Evolutionary conservation across 2,888 invertebrate species (phyloP), one percentile per base, ranked within the genome.

Genomic region (Tortricodes alternella): DNA sequence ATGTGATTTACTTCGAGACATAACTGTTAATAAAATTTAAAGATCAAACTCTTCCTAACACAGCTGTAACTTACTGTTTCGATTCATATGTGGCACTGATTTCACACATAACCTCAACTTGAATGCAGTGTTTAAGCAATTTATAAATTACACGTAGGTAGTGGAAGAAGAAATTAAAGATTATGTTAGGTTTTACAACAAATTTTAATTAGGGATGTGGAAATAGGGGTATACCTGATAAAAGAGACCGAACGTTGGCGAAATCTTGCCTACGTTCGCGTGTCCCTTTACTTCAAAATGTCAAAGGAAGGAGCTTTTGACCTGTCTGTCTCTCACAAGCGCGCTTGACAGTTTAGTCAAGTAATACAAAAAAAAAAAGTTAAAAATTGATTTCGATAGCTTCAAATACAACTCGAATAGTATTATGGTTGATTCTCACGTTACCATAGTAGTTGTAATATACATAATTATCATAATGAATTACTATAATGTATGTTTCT

Each of bases 1-100:
- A 69, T 80, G 74, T 91, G 92, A 67, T 94, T 94, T 90, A 93
- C 94, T 87, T 66, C 89, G 85, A 73, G 90, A 89, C 90, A 90
- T 90, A 70, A 73, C 89, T 90, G 82, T 53, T 60, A 57, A 70
- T 29, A 39, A 71, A 70, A 67, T 67, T 62, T 18, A 61, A 32
- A 11, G 5, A 32, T 37, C 13, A 57, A 46, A 37, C 32, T 57
- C 21, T 52, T 16, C 34, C 1, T 13, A 39, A 49, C 15, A 32
- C 41, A 43, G 32, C 43, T 56, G 48, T 61, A 66, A 58, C 60
- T 63, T 57, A 64, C 46, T 66, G 66, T 74, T 72, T 70, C 59
- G 46, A 71, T 64, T 68, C 62, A 68, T 83, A 88, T 85, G 87
- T 88, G 85, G 84, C 85, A 88, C 70, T 71, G 65, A 72, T 67